Evolutionary conservation across 2,113 vertebrate genomes (phyloP).

Genomic region (Opisthocomus hoazin): DNA sequence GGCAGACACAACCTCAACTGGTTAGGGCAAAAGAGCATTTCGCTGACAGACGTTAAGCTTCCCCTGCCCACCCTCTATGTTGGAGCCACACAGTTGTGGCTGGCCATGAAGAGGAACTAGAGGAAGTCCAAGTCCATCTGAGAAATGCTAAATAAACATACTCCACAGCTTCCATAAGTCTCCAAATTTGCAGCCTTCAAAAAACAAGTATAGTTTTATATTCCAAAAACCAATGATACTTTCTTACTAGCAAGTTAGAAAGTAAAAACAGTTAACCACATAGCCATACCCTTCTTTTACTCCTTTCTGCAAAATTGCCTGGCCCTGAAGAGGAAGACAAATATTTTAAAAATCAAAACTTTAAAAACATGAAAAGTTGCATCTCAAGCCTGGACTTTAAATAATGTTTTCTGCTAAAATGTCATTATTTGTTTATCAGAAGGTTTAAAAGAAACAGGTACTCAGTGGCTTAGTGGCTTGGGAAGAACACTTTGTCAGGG

Average conservation of each 20-base stretch:
- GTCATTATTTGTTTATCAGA: conserved; percentile 84
- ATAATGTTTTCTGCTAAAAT: conserved; percentile 85
- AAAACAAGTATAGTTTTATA: neutral
- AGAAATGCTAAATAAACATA: neutral
- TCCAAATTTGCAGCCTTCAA: neutral
- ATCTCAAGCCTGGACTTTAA: conserved; percentile 84
- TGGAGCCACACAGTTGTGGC: neutral
- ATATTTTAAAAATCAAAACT: neutral
- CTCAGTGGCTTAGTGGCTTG: conserved; percentile 82
- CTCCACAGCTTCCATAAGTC: neutral
- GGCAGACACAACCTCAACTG: neutral
- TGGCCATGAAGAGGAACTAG: neutral
- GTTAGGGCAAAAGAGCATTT: neutral
- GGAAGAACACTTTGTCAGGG: conserved; percentile 83
- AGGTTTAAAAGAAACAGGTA: conserved; percentile 77
- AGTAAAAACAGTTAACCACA: neutral
- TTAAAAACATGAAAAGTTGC: neutral
- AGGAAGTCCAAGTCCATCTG: neutral
- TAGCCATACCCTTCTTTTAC: neutral
- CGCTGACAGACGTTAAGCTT: neutral
- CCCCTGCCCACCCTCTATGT: neutral
- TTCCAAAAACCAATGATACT: neutral
- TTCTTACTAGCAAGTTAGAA: neutral
- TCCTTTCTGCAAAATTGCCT: neutral
- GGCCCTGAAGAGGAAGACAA: neutral